A percentile compares a stretch with the other conserved stretches of the same genome.
Conservation (phyloP, 1,140 invertebrate species). For the Orchestia grillus region DNA sequence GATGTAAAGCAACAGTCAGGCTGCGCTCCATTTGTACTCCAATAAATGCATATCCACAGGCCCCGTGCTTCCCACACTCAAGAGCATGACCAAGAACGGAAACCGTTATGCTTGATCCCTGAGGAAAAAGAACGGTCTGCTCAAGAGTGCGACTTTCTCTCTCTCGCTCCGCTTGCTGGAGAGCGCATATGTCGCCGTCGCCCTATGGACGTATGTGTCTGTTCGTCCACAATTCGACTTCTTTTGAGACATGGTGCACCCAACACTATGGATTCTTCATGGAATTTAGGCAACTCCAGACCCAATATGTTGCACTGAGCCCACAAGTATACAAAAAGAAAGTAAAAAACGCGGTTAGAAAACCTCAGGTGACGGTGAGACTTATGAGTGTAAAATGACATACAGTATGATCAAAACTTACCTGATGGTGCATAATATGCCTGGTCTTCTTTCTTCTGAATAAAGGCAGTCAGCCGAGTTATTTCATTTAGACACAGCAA, state of each 20-base stretch:
- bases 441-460: background rate
- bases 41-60: background rate
- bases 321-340: background rate
- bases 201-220: background rate
- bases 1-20: background rate
- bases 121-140: background rate
- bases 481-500: background rate
- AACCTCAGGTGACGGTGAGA: background rate
- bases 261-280: background rate
- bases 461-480: background rate
- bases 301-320: background rate
- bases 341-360: background rate
- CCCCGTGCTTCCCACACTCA: background rate
- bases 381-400: background rate
- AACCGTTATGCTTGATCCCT: background rate
- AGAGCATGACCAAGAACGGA: slow-evolving; percentile 4
- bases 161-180: background rate
- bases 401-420: background rate
- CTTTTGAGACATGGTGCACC: background rate
- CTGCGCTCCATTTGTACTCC: background rate
- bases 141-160: background rate
- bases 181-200: background rate
- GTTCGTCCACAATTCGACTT: background rate
- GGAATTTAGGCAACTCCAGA: background rate
- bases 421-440: background rate